Conservation (phyloP, 1,140 invertebrate genomes). For the Diachasma alloeum region DNA sequence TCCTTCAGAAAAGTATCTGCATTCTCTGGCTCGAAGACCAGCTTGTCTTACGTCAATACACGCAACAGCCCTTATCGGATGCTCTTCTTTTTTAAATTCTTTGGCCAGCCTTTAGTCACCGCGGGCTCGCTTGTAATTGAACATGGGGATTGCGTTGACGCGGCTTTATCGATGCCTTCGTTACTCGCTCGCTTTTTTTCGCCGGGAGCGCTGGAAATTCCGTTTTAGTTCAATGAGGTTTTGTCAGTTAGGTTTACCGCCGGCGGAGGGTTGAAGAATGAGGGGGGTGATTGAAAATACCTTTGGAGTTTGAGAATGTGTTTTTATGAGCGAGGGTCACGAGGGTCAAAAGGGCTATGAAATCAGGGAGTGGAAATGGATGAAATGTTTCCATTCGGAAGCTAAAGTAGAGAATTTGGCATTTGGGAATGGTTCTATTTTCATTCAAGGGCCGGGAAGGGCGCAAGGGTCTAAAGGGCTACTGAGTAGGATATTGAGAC, state of each 20-base stretch:
- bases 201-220: slow-evolving; percentile 4
- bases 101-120: neutral
- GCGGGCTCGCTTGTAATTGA: slow-evolving; percentile 36
- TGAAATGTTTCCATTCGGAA: no score
- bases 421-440: no score
- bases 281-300: neutral
- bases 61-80: slow-evolving; percentile 39
- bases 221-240: slow-evolving; percentile 13
- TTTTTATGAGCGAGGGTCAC: no score
- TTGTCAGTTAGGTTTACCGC: neutral
- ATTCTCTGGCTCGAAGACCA: neutral
- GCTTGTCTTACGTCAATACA: slow-evolving; percentile 42
- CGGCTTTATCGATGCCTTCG: slow-evolving; percentile 13
- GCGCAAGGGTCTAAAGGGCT: no score
- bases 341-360: no score
- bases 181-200: neutral
- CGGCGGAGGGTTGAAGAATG: neutral
- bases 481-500: no score
- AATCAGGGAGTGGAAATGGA: no score
- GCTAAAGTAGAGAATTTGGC: no score
- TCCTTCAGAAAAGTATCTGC: no score
- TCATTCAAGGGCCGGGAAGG: no score
- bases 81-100: neutral
- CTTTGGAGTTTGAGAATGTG: no score
- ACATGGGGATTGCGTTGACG: slow-evolving; percentile 34